A percentile compares a stretch with the other conserved stretches of the same genome.
phyloP scores from a whole-genome alignment of 2,888 invertebrate species.

The Oscheius sp. region DNA sequence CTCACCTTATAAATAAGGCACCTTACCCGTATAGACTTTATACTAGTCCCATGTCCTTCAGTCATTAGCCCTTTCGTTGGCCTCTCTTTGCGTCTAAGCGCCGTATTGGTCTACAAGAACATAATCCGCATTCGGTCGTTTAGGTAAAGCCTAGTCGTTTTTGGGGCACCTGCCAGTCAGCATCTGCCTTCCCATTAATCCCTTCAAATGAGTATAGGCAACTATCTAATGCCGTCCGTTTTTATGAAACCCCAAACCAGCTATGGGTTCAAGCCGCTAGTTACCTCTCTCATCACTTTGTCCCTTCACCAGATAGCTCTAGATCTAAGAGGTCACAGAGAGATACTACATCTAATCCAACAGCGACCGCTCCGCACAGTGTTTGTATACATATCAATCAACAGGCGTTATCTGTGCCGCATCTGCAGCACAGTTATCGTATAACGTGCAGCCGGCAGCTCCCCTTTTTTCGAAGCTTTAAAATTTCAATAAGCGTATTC shows the following conservation, averaged over 20 bases:
- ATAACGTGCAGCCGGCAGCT: not conserved
- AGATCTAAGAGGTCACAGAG: constrained; percentile 25
- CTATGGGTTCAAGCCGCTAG: not conserved
- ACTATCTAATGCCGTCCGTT: constrained; percentile 17
- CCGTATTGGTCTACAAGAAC: not conserved
- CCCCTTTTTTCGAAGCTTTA: not conserved
- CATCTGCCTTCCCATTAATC: constrained; percentile 28
- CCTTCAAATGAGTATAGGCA: constrained; percentile 19
- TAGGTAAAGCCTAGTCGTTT: not conserved
- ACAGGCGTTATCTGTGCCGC: constrained; percentile 27
- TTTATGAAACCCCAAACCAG: not conserved
- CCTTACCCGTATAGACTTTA: not conserved
- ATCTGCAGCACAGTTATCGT: constrained; percentile 30
- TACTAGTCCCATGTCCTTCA: not conserved
- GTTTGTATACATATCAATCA: constrained; percentile 31
- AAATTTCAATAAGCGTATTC: not conserved
- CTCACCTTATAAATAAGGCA: constrained; percentile 22
- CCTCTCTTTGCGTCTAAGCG: not conserved
- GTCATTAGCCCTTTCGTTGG: not conserved
- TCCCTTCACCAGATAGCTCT: not conserved
- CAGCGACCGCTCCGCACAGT: constrained; percentile 25
- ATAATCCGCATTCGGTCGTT: too few species aligned
- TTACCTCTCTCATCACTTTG: not conserved
- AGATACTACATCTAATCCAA: constrained; percentile 29
- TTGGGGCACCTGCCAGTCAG: constrained; percentile 12